These are phyloP conservation scores for Acropternis orthonyx DNA, from an alignment of 2,797 vertebrate genomes.

Conservation along the genomic window DNA sequence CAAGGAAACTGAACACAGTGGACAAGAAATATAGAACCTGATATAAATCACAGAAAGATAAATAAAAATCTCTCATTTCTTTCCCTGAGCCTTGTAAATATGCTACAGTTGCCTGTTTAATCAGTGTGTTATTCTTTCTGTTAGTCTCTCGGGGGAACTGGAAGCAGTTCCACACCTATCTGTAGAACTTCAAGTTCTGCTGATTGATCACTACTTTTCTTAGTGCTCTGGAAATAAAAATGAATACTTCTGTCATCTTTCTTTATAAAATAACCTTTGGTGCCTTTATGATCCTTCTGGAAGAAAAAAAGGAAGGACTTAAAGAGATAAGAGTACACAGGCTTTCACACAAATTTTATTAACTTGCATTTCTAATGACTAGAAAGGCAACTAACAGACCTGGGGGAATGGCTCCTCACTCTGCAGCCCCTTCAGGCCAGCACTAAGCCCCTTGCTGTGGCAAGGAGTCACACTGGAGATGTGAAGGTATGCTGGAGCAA, in stretches of 20 bases:
- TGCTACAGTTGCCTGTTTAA: neutral
- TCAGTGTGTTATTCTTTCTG: neutral
- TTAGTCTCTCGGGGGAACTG: neutral
- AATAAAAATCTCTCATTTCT: neutral
- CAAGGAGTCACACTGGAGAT: no score
- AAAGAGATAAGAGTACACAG: neutral
- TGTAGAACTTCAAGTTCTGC: neutral
- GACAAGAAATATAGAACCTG: neutral
- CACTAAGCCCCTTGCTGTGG: no score
- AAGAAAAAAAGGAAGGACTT: neutral
- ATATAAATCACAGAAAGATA: neutral
- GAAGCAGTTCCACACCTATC: neutral
- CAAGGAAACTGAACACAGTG: neutral
- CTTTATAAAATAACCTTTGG: neutral
- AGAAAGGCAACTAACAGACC: neutral
- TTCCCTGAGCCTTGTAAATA: neutral
- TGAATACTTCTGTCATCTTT: neutral
- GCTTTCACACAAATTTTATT: neutral
- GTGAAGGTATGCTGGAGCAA: no score
- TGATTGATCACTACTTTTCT: neutral
- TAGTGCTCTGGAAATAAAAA: neutral
- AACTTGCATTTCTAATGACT: neutral
- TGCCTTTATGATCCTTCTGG: neutral
- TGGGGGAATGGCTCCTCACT: no score
- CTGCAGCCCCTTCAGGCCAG: no score